Evolutionary conservation across 2,888 invertebrate species (phyloP).

Genomic region (Drosophila phalerata): DNA sequence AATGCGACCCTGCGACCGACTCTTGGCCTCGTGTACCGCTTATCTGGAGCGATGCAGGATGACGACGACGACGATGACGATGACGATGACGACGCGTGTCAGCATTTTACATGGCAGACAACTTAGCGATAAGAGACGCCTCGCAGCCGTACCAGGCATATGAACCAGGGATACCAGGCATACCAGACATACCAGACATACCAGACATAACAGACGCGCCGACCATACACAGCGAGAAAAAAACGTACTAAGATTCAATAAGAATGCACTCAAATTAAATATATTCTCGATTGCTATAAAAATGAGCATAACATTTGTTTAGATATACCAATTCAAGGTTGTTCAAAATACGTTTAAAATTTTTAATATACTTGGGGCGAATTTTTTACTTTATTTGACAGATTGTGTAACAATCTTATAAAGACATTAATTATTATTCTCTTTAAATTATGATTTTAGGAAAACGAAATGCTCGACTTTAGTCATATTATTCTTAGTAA

Average conservation of each 20-base stretch:
- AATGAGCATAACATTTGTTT: too few relatives aligned
- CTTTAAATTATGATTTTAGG: too few relatives aligned
- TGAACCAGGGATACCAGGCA: background rate
- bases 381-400: too few relatives aligned
- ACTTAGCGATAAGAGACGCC: slow-evolving; percentile 38
- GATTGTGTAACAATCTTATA: too few relatives aligned
- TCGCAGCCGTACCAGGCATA: background rate
- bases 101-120: slow-evolving; percentile 80
- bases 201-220: background rate
- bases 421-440: too few relatives aligned
- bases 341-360: too few relatives aligned
- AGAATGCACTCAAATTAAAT: background rate
- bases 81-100: slow-evolving; percentile 72
- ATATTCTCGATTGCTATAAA: too few relatives aligned
- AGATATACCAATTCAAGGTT: too few relatives aligned
- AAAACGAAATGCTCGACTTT: too few relatives aligned
- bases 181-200: slow-evolving; percentile 16
- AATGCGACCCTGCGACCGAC: slow-evolving; percentile 13
- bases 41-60: slow-evolving; percentile 63
- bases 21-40: slow-evolving; percentile 56
- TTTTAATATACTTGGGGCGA: too few relatives aligned
- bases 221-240: background rate
- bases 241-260: background rate
- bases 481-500: too few relatives aligned
- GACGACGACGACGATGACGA: slow-evolving; percentile 35